These are phyloP conservation scores for Trogon surrucura DNA, from an alignment of 2,113 vertebrate genomes.

Conservation along the genomic window DNA sequence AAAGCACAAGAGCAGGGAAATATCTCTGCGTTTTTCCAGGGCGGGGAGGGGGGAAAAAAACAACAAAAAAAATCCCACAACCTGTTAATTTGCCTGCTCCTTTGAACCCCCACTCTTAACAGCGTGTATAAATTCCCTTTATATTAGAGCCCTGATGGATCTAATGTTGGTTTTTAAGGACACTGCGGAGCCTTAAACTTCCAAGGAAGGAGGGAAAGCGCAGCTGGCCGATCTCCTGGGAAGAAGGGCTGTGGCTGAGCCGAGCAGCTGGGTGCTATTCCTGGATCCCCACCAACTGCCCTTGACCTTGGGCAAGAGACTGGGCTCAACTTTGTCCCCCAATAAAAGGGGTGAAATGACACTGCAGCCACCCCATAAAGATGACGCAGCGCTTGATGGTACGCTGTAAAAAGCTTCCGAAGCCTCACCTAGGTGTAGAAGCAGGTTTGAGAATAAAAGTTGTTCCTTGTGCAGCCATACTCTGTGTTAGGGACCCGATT, in stretches of 20 bases:
- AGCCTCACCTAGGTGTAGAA: not conserved
- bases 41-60: not conserved
- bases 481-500: not conserved
- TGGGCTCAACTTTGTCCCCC: not conserved
- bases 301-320: not conserved
- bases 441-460: not conserved
- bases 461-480: not conserved
- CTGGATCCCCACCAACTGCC: not conserved
- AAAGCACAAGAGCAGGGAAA: not conserved
- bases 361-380: not conserved
- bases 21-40: not conserved
- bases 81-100: not conserved
- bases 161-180: not conserved
- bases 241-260: not conserved
- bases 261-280: not conserved
- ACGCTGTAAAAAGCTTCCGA: not conserved
- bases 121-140: not conserved
- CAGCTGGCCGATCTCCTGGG: not conserved
- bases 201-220: not conserved
- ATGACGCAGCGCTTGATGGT: not conserved
- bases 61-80: too few relatives aligned
- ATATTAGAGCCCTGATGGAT: not conserved
- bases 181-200: not conserved
- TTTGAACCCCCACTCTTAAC: not conserved
- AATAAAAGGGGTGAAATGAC: not conserved